Percentiles rank a stretch among this genome's conserved stretches.
Conservation (phyloP, 2,113 vertebrate genomes). For the Pluvialis apricaria region DNA sequence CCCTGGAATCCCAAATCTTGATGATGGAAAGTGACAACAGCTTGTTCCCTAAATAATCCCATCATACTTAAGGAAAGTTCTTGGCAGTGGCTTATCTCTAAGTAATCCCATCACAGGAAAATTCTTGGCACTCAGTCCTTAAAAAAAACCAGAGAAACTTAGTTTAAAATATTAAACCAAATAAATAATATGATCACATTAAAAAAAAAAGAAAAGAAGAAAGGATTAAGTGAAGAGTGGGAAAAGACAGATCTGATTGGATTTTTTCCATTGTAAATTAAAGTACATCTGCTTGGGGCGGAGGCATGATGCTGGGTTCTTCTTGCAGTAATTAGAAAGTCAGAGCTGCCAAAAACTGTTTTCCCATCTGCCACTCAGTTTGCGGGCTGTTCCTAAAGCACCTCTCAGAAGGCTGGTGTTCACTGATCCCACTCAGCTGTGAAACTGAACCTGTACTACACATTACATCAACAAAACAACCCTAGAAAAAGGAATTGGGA, state of each 20-base stretch:
- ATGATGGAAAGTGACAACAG: not conserved
- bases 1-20: not conserved
- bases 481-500: not conserved
- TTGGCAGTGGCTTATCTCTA: not conserved
- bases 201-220: not conserved
- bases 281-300: not conserved
- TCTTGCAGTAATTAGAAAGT: constrained; percentile 24
- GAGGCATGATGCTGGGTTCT: not conserved
- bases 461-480: not conserved
- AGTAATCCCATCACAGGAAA: not conserved
- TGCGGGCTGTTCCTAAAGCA: not conserved
- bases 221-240: not conserved
- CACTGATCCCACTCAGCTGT: constrained; percentile 34
- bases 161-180: not conserved
- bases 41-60: not conserved
- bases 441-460: constrained; percentile 29
- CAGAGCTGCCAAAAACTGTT: constrained; percentile 35
- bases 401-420: constrained; percentile 13
- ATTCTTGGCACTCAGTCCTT: not conserved
- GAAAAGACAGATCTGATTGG: not conserved
- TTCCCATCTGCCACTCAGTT: constrained; percentile 36
- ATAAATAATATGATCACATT: not conserved
- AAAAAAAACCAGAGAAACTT: not conserved
- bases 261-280: constrained; percentile 28
- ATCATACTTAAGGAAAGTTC: not conserved